Percentiles rank a stretch among this genome's conserved stretches.
These are phyloP conservation scores for Elaphurus davidianus DNA, from an alignment of 2,113 vertebrate species.

Conservation along the genomic window DNA sequence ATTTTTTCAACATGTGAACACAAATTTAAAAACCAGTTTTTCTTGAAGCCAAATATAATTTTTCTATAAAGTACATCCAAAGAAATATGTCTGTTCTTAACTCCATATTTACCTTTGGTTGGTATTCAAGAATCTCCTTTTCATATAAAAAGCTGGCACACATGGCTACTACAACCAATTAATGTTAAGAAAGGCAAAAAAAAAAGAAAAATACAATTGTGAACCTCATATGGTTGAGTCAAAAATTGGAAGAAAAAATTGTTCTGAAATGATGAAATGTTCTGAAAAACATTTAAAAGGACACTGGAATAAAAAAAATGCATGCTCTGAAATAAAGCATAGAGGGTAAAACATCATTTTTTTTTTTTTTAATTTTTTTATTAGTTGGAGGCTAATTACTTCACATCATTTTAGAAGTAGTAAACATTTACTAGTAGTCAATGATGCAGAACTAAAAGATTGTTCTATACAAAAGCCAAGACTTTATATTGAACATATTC, in stretches of 20 bases:
- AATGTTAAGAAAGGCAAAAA: conserved; percentile 36
- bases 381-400: no score
- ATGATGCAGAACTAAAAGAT: not conserved
- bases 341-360: not conserved
- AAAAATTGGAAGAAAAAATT: not conserved
- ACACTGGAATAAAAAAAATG: not conserved
- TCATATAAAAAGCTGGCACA: not conserved
- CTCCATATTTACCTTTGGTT: not conserved
- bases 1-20: not conserved
- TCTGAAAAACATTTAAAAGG: not conserved
- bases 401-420: not conserved
- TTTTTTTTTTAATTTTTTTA: no score
- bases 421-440: not conserved
- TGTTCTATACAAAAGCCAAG: not conserved
- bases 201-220: not conserved
- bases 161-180: not conserved
- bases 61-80: not conserved
- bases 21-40: not conserved
- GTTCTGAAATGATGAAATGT: not conserved
- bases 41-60: not conserved
- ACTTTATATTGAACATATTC: not conserved
- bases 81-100: not conserved
- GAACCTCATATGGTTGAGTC: not conserved
- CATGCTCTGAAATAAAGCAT: not conserved
- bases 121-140: not conserved